These are phyloP conservation scores for Oriolus oriolus DNA, from an alignment of 2,113 vertebrate genomes.

Conservation along the genomic window DNA sequence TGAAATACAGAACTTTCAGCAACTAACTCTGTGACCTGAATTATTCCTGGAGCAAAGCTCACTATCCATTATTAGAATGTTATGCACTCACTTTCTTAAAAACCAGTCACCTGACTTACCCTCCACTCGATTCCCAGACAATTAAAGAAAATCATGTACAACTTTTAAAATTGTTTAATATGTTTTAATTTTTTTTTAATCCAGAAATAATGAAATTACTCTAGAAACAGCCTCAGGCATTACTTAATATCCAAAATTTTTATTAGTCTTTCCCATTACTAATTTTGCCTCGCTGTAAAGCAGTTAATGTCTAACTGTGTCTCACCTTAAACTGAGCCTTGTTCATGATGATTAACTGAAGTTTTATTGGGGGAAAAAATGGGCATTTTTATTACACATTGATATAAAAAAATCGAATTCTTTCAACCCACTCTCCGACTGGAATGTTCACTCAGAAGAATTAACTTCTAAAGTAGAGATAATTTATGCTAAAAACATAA, in stretches of 20 bases:
- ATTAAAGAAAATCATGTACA: background rate
- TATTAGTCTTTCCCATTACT: background rate
- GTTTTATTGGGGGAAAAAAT: background rate
- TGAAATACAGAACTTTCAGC: background rate
- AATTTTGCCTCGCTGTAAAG: background rate
- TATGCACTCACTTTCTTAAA: background rate
- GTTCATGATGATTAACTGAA: background rate
- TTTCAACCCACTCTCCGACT: background rate
- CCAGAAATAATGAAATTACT: background rate
- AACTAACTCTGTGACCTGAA: background rate
- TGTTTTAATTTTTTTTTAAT: background rate
- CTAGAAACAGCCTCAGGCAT: background rate
- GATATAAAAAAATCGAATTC: background rate
- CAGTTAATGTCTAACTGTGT: background rate
- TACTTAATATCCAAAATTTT: background rate
- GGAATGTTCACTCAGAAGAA: background rate
- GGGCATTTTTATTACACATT: background rate
- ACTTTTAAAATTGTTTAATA: background rate
- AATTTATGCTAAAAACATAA: background rate
- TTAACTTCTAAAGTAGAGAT: background rate
- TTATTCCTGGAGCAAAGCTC: background rate
- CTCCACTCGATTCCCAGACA: background rate
- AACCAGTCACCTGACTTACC: background rate
- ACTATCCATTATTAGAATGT: background rate
- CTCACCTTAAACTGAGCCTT: background rate